A percentile compares a stretch with the other conserved stretches of the same genome.
Evolutionary conservation across 2,888 invertebrate genomes (phyloP).

Genomic region (Ceramica pisi): DNA sequence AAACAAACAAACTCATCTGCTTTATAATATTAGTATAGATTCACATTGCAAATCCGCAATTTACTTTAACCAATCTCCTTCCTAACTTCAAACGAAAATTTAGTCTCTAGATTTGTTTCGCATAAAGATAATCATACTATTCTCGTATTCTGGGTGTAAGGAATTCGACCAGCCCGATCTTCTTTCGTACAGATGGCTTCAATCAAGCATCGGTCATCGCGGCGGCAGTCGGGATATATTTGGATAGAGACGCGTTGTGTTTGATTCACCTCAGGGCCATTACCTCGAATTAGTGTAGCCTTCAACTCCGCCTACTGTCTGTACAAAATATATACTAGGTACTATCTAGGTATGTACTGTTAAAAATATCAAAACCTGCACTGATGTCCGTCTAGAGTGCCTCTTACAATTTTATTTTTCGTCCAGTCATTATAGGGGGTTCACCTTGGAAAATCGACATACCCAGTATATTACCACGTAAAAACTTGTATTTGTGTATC

Average conservation of each 20-base stretch:
- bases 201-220: constrained; percentile 23
- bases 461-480: too few species aligned
- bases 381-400: background rate
- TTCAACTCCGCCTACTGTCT: background rate
- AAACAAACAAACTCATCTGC: too few species aligned
- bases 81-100: background rate
- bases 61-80: background rate
- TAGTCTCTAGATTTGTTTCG: background rate
- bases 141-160: background rate
- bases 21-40: background rate
- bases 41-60: background rate
- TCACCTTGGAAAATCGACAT: too few species aligned
- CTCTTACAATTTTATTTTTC: too few species aligned
- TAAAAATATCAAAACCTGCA: background rate
- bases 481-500: too few species aligned
- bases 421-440: too few species aligned
- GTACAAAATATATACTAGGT: too few species aligned
- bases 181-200: constrained; percentile 15
- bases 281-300: constrained; percentile 9
- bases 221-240: constrained; percentile 35
- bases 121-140: constrained; percentile 14
- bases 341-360: background rate
- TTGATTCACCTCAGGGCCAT: constrained; percentile 25
- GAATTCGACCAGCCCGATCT: constrained; percentile 8
- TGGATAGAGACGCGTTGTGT: constrained; percentile 7